phyloP scores from a whole-genome alignment of 2,797 vertebrate species.

The Eulemur coronatus region DNA sequence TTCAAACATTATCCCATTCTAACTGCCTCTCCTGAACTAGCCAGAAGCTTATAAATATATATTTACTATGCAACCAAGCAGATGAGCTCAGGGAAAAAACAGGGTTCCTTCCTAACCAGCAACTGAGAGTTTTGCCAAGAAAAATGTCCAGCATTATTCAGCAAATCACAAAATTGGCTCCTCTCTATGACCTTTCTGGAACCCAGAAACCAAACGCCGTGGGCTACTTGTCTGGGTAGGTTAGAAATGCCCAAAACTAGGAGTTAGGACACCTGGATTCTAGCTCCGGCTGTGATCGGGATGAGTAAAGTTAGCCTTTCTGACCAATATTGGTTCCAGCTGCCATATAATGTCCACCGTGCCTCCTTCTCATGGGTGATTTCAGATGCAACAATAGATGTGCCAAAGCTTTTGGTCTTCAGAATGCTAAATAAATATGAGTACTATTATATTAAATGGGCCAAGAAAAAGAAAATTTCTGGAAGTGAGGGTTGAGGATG shows the following conservation, averaged over 20 bases:
- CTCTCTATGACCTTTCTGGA: not conserved
- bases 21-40: not conserved
- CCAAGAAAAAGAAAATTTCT: not conserved
- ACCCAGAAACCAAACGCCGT: not conserved
- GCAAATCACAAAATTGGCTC: not conserved
- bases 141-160: not conserved
- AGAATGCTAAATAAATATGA: not conserved
- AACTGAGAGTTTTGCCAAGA: not conserved
- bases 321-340: not conserved
- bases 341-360: not conserved
- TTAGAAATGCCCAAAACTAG: not conserved
- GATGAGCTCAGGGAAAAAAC: not conserved
- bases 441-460: not conserved
- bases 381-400: not conserved
- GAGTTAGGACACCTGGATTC: not conserved
- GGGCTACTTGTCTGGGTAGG: not conserved
- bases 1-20: not conserved
- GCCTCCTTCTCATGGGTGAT: not conserved
- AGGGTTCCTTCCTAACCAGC: not conserved
- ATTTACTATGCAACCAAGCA: not conserved
- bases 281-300: not conserved
- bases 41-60: not conserved
- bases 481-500: not conserved
- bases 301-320: not conserved
- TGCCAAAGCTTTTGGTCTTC: not conserved